Base-by-base conservation (phyloP, 2,888 invertebrate species). In the Epirrita christyi region DNA sequence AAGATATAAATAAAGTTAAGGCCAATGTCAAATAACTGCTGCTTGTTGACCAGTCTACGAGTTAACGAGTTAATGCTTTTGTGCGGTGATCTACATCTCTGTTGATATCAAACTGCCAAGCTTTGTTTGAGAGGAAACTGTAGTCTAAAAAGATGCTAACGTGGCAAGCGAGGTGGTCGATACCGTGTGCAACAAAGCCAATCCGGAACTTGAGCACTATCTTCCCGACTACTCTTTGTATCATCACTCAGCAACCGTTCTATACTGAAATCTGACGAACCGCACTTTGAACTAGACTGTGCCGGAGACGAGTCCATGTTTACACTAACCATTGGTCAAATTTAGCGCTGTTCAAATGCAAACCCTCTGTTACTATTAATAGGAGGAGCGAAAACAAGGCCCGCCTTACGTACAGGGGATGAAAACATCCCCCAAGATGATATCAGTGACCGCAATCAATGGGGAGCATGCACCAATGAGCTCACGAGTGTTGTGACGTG, bases 111-210 rank as follows among this genome's bases (percentile, higher is more conserved):
- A 32, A 32, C 32, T 32, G 7, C 32, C 32, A 32, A 32, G 8
- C 32, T 32, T 9, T 9, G 0, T 0, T 7, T 2, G 28, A 0
- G 36, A 36, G 11, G n/a, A 56, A 28, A 44, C 13, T 36, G 21
- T 15, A 13, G 10, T 21, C 6, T 28, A 21, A 27, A 54, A 54
- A 48, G 51, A 51, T 64, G 83, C 93, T 94, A 92, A 93, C 95
- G 93, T 72, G 94, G 94, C 45, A 96, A 78, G 71, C 94, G 94
- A 0, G 96, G 96, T 0, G 96, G 96, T 65, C 93, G 93, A 72
- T 96, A 96, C 60, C 96, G 90, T 3, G 96, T 95, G 71, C 95
- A 96, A 64, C 94, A 94, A 64, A 96, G 80, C 96, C 96, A 96
- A 48, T 93, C 89, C 28, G 91, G 89, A 21, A 70, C 66, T 29